Base-by-base conservation (phyloP, 2,797 vertebrate genomes). In the Hippopotamyrus pictus region DNA sequence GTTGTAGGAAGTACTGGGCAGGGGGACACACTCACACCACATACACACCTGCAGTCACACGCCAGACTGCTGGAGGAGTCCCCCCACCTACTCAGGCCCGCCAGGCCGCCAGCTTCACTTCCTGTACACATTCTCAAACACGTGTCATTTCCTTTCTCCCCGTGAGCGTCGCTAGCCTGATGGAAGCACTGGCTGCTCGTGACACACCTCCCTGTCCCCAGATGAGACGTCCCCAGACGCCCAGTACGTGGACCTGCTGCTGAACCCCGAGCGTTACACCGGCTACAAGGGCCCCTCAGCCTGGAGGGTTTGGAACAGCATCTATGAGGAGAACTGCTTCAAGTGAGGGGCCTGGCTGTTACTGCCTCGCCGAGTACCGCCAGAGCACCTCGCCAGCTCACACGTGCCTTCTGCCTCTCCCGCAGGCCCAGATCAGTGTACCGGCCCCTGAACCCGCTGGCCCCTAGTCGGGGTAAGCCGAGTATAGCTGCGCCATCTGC, bases 341-440 rank as follows among this genome's bases (percentile, higher is more conserved):
- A 97, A 97, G 97, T 97, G 95, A 96, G 90, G 62, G 17, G 17
- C 3, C 37, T 1, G 9, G 33, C 11, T 1, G 2, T n/a, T 22
- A 44, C 53, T 87, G 59, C 59, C 59, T 22, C 19, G 19, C 6
- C 19, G 19, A 1, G 2, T 6, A 6, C 5, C 53, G 14, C 17
- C 17, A 54, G 53, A 9, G n/a, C 57, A 2, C 57, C 57, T 25
- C 22, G 22, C 0, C 25, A 44, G 41, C 37, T 48, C 19, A 46
- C 44, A 5, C 41, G 1, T 33, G 3, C 59, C 12, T 14, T 89
- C 3, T 22, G 69, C 33, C 73, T 1, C 90, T 88, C 92, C 90
- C 83, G 86, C 94, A 99, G 98, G 93, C 98, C 98, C 92, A 95
- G 98, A 87, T 99, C 98, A n/a, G 98, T 99, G 90, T 99, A 99